Percentiles rank a stretch among this genome's conserved stretches.
Evolutionary conservation across 2,797 vertebrate genomes (phyloP).

Genomic region (Lagodon rhomboides): DNA sequence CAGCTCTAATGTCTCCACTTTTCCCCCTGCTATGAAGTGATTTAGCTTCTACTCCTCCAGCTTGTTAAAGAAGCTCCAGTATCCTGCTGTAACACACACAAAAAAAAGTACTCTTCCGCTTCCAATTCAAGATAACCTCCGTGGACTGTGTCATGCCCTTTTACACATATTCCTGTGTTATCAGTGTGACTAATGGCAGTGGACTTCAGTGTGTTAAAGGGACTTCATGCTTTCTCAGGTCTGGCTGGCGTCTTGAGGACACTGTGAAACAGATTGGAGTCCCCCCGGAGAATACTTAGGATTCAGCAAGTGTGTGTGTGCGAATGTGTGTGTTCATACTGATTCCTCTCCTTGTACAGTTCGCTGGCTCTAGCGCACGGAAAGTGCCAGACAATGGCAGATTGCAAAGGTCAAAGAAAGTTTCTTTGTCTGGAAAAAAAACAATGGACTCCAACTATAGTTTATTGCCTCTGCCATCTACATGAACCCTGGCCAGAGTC

Average conservation of each 20-base stretch:
- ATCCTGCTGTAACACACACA: background rate
- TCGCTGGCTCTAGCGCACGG: constrained; percentile 41
- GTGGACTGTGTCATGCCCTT: constrained; percentile 29
- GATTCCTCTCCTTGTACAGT: constrained; percentile 50
- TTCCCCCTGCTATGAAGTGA: background rate
- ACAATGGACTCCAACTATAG: constrained; percentile 69
- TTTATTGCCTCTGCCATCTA: constrained; percentile 45
- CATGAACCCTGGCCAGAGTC: background rate
- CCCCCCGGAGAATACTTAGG: constrained; percentile 25
- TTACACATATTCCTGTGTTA: constrained; percentile 57
- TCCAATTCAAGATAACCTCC: constrained; percentile 27
- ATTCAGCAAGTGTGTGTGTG: constrained; percentile 17
- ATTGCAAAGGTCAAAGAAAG: constrained; percentile 68
- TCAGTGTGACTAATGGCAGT: constrained; percentile 29
- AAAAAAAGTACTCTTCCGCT: constrained; percentile 2
- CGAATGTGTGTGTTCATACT: constrained; percentile 25
- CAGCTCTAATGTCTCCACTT: background rate
- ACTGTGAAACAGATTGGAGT: constrained; percentile 27
- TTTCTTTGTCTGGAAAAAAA: constrained; percentile 67
- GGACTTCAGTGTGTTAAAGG: constrained; percentile 38
- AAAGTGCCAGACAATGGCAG: constrained; percentile 71
- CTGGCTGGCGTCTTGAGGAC: constrained; percentile 39
- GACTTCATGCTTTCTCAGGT: constrained; percentile 25
- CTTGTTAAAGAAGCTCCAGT: constrained; percentile 6
- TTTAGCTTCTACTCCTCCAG: background rate